phyloP scores from a whole-genome alignment of 1,140 invertebrate genomes.

The Leptopilina boulardi region DNA sequence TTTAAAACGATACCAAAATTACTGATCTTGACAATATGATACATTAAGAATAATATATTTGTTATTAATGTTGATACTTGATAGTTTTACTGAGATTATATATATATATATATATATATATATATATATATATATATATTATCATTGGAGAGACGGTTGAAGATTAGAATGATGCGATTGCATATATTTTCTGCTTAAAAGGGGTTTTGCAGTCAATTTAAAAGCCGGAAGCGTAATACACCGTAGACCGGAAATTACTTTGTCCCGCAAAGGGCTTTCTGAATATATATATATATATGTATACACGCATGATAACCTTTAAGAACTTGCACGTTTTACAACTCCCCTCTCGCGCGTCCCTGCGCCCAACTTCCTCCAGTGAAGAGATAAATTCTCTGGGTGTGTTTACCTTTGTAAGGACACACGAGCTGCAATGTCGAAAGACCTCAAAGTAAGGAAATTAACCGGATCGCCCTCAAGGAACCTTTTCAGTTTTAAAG shows the following conservation, averaged over 20 bases:
- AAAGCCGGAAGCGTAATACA: not conserved
- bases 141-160: not conserved
- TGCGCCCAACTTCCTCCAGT: not conserved
- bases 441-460: conserved; percentile 9
- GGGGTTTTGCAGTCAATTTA: not conserved
- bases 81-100: no score
- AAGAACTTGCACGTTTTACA: not conserved
- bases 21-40: no score
- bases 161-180: not conserved
- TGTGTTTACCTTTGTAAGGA: not conserved
- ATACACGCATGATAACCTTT: conserved; percentile 21
- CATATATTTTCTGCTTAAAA: conserved; percentile 1
- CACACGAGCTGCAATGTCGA: not conserved
- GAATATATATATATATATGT: no score
- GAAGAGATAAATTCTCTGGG: not conserved
- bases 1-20: no score
- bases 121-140: no score
- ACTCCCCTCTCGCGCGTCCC: not conserved
- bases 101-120: no score
- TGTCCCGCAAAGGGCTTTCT: not conserved
- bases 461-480: not conserved
- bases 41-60: no score
- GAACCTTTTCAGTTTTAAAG: not conserved
- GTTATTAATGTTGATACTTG: no score
- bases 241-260: conserved; percentile 1